phyloP scores from a whole-genome alignment of 2,113 vertebrate species.

The Pleuronectes platessa region DNA sequence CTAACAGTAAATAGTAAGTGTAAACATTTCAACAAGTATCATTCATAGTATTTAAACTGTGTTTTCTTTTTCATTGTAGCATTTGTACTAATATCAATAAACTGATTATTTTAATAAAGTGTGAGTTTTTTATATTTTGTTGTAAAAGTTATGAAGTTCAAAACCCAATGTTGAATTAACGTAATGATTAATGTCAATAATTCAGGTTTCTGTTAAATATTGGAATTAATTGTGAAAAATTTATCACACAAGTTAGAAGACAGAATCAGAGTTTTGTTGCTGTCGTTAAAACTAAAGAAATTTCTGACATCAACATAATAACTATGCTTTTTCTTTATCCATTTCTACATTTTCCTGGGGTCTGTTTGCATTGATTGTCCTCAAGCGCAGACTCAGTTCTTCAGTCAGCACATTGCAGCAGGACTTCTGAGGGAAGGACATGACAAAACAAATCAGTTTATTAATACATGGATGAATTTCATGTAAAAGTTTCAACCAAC shows the following conservation, averaged over 20 bases:
- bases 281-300: background rate
- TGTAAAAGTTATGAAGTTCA: background rate
- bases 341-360: conserved; percentile 82
- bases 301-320: background rate
- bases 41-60: conserved; percentile 19
- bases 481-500: background rate
- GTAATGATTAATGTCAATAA: background rate
- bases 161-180: background rate
- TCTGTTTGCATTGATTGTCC: conserved; percentile 65
- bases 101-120: conserved; percentile 39
- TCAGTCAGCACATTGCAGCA: conserved; percentile 86
- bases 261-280: background rate
- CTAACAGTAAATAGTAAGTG: no score
- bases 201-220: background rate
- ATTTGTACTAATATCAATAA: conserved; percentile 45
- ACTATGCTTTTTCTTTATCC: conserved; percentile 76
- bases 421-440: conserved; percentile 82
- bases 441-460: background rate
- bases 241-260: background rate
- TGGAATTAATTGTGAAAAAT: conserved; percentile 1
- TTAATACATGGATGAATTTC: background rate
- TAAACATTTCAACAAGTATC: conserved; percentile 28
- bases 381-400: conserved; percentile 87
- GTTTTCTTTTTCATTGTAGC: conserved; percentile 48
- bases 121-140: conserved; percentile 6